Conservation (phyloP, 2,113 vertebrate species). For the Ciconia boyciana region DNA sequence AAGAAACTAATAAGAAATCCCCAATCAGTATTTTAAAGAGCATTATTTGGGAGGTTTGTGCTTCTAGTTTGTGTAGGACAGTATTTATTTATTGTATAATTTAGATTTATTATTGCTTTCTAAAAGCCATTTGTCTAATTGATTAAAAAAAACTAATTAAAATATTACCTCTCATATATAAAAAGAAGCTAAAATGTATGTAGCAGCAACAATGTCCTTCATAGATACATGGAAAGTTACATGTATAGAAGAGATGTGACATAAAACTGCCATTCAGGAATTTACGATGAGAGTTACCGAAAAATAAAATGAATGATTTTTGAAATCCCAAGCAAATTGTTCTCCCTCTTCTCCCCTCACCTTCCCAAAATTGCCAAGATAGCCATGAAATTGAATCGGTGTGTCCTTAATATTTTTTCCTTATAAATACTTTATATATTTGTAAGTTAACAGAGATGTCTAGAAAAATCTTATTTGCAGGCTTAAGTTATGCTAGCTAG, state of each 20-base stretch:
- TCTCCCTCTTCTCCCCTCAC: fast-evolving
- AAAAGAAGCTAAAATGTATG: not conserved
- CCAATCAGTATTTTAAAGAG: not conserved
- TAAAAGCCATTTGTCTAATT: not conserved
- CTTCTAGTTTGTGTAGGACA: not conserved
- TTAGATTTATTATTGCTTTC: not conserved
- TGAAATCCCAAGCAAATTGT: not conserved
- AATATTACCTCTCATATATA: not conserved
- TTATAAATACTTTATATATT: not conserved
- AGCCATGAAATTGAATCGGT: not conserved
- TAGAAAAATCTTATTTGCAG: not conserved
- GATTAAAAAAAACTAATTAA: not conserved
- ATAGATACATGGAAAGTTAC: not conserved
- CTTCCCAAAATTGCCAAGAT: not conserved
- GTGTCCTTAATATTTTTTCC: not conserved
- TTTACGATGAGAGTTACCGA: not conserved
- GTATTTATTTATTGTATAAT: not conserved
- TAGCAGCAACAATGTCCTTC: not conserved
- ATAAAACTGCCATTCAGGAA: not conserved
- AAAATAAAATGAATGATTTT: not conserved
- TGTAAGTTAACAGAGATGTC: not conserved
- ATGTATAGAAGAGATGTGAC: not conserved
- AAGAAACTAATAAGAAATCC: not conserved
- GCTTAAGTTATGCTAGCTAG: not conserved
- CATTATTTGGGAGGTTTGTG: not conserved